These are phyloP conservation scores for Ammodytes dubius DNA, from an alignment of 2,113 vertebrate species.

Conservation along the genomic window DNA sequence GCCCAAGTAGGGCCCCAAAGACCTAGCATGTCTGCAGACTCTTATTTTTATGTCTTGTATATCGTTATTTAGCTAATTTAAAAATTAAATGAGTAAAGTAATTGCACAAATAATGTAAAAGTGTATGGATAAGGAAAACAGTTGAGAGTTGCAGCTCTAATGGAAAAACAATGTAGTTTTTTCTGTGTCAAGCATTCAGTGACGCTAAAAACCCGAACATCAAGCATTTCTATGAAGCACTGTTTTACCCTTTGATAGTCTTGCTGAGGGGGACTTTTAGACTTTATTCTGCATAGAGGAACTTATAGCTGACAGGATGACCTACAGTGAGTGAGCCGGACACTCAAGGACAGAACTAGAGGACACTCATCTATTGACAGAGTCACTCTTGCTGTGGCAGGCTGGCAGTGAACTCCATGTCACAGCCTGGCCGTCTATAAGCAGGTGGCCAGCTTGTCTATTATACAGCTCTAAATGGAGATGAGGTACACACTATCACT, in stretches of 20 bases:
- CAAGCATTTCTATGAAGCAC: not conserved
- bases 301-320: constrained; percentile 15
- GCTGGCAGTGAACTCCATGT: constrained; percentile 29
- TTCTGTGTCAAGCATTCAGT: no score
- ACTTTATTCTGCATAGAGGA: not conserved
- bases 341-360: constrained; percentile 50
- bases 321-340: constrained; percentile 24
- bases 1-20: no score
- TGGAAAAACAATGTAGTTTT: not conserved
- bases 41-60: no score
- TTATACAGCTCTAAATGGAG: constrained; percentile 15
- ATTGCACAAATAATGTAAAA: no score
- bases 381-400: constrained; percentile 21
- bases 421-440: constrained; percentile 30
- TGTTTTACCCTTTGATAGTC: not conserved
- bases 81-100: no score
- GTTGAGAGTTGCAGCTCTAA: not conserved
- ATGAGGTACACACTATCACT: not conserved
- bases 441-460: constrained; percentile 21
- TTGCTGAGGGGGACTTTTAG: not conserved
- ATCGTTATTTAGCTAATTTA: no score
- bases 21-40: no score
- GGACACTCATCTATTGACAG: constrained; percentile 38
- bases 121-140: not conserved
- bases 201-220: not conserved